Conservation (phyloP, 2,888 invertebrate genomes). For the Microchrysa polita region DNA sequence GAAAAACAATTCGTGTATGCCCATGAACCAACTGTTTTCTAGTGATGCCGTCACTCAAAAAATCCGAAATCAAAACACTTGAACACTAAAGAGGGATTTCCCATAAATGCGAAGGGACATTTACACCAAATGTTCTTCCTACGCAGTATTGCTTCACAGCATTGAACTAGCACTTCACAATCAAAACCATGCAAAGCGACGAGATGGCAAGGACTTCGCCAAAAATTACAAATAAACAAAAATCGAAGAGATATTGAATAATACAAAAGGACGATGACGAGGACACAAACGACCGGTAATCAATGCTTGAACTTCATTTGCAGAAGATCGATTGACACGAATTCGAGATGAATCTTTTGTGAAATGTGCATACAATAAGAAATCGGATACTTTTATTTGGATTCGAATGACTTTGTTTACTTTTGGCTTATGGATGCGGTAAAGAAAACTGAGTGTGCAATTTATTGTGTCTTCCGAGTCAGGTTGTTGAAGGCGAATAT, state of each 20-base stretch:
- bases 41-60: too few species aligned
- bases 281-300: not conserved
- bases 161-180: too few species aligned
- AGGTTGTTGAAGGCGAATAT: not conserved
- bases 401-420: not conserved
- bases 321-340: not conserved
- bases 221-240: constrained; percentile 18
- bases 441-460: not conserved
- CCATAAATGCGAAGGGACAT: too few species aligned
- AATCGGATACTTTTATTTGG: constrained; percentile 11
- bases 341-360: constrained; percentile 6
- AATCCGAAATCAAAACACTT: too few species aligned
- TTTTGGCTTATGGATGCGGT: not conserved
- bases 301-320: constrained; percentile 8
- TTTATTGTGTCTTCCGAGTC: not conserved
- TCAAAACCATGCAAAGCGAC: too few species aligned
- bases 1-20: too few species aligned
- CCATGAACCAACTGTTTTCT: too few species aligned
- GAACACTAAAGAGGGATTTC: too few species aligned
- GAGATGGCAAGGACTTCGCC: not conserved
- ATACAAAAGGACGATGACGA: not conserved
- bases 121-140: too few species aligned
- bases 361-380: not conserved
- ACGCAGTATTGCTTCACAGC: too few species aligned
- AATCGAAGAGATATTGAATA: not conserved